These are phyloP conservation scores for Paratilapia polleni DNA, from an alignment of 2,113 vertebrate species.

Conservation along the genomic window DNA sequence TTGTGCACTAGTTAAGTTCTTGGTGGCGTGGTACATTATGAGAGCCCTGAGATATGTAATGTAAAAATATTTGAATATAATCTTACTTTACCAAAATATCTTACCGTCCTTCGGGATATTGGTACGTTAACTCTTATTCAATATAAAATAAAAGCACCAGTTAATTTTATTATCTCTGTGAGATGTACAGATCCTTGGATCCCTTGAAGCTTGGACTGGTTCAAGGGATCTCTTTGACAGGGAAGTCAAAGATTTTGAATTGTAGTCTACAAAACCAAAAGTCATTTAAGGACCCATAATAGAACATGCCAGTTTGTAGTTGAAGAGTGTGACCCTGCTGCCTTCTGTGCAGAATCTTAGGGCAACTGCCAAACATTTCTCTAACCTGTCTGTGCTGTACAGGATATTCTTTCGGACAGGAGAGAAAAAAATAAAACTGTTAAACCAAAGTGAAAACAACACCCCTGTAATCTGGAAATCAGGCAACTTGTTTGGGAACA, in stretches of 20 bases:
- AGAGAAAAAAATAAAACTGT: not conserved
- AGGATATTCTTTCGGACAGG: not conserved
- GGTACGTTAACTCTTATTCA: not conserved
- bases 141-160: not conserved
- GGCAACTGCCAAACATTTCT: constrained; percentile 27
- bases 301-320: constrained; percentile 46
- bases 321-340: constrained; percentile 27
- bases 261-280: constrained; percentile 36
- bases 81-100: too few species aligned
- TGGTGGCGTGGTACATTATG: not conserved
- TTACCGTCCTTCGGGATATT: too few species aligned
- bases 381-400: not conserved
- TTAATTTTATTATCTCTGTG: not conserved
- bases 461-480: constrained; percentile 27
- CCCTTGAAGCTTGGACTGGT: constrained; percentile 17
- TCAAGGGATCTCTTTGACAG: constrained; percentile 33
- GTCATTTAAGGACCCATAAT: constrained; percentile 28
- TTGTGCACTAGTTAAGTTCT: not conserved
- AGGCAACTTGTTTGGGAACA: not conserved
- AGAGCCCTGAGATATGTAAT: not conserved
- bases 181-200: not conserved
- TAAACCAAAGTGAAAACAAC: constrained; percentile 27
- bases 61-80: not conserved
- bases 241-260: constrained; percentile 23
- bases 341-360: constrained; percentile 3